Base-by-base conservation (phyloP, 2,113 vertebrate species). In the Numenius arquata region DNA sequence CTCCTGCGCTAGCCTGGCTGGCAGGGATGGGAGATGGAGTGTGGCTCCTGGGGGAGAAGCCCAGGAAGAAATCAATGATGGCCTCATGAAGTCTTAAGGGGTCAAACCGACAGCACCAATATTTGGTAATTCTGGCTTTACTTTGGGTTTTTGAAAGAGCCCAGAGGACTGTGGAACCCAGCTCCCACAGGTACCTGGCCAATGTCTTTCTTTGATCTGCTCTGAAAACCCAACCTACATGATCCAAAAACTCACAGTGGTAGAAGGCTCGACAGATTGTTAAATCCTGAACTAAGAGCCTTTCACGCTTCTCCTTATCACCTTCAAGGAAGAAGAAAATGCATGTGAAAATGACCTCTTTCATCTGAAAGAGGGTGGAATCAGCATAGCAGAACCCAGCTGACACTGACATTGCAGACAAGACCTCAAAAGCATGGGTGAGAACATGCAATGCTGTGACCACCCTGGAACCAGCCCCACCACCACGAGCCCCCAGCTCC, bases 401-500 rank as follows among this genome's bases (percentile, higher is more conserved):
- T 55, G 72, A 30, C 41, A 21, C 43, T 12, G 12, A 16, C 52
- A 7, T 56, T 32, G 41, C 43, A 26, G 8, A 29, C 0, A 1
- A 47, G 47, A 30, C 48, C n/a, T 55, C 52, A 47, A 9, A 34
- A 52, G 18, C 1, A 2, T 48, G 52, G 47, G 6, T n/a, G 53
- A 29, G 48, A 30, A 6, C 1, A 0, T 32, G 45, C 13, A 15
- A 1, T 22, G 19, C 11, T 1, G 0, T 25, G 85, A 23, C 16
- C n/a, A 48, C 3, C 1, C 50, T 68, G 40, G 48, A 40, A 9
- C 13, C 47, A 72, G 32, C 32, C 20, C 38, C 34, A 9, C 5
- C 21, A 29, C 76, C 59, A 9, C 2, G 8, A 56, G 25, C 27
- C 61, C 4, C 18, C 0, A 0, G 30, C 32, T 55, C 68, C 63